Percentiles rank a stretch among this genome's conserved stretches.
These are phyloP conservation scores for Graptemys geographica DNA, from an alignment of 2,797 vertebrate genomes.

Conservation along the genomic window DNA sequence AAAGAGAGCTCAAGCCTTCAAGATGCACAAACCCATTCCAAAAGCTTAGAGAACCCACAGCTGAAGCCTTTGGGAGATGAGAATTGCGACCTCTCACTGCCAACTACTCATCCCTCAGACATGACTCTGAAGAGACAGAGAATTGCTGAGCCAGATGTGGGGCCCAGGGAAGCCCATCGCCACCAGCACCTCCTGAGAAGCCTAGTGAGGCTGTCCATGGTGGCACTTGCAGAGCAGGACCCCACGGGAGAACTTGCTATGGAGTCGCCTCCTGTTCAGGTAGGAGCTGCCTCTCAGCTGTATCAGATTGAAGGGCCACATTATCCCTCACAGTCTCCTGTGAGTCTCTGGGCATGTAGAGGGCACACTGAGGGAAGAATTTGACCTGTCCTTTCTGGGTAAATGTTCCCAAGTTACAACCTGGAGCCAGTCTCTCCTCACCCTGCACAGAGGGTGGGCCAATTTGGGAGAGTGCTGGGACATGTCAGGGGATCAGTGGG, in stretches of 20 bases:
- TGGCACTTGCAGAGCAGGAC: slow-evolving; percentile 90
- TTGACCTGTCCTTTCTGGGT: neutral
- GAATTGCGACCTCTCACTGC: neutral
- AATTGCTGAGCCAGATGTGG: slow-evolving; percentile 65
- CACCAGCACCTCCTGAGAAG: slow-evolving; percentile 90
- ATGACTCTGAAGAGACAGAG: slow-evolving; percentile 82
- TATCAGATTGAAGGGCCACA: neutral
- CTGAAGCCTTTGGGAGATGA: slow-evolving; percentile 13
- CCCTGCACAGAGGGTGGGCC: neutral
- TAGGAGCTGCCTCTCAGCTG: slow-evolving; percentile 57
- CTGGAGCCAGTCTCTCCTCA: neutral
- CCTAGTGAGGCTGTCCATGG: slow-evolving; percentile 93
- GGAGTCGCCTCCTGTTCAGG: slow-evolving; percentile 94
- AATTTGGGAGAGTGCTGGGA: neutral
- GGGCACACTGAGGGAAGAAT: neutral
- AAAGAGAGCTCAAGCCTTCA: slow-evolving; percentile 59
- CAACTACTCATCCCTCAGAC: slow-evolving; percentile 1
- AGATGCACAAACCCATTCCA: slow-evolving; percentile 31
- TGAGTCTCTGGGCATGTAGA: neutral
- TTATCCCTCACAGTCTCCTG: neutral
- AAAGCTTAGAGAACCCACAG: slow-evolving; percentile 72
- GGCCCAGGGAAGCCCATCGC: slow-evolving; percentile 74
- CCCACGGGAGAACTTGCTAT: slow-evolving; percentile 87
- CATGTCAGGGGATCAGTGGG: neutral
- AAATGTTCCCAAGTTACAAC: neutral